Conservation (phyloP, 2,113 vertebrate species). For the Corythornis madagascariensis region DNA sequence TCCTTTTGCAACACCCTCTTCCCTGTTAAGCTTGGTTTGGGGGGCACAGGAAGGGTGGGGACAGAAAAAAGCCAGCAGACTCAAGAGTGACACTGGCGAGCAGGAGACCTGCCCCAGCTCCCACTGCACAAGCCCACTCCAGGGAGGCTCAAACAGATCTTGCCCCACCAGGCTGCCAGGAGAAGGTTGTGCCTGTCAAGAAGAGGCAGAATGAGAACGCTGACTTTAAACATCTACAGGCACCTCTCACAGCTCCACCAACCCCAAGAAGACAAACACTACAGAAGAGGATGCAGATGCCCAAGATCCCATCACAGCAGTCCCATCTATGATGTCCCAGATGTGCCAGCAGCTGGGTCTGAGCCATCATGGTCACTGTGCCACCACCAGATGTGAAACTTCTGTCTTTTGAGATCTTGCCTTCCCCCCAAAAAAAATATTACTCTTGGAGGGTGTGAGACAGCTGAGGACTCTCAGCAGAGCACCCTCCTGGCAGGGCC, state of each 20-base stretch:
- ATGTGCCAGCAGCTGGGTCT: background rate
- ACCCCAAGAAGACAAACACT: background rate
- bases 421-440: background rate
- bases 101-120: background rate
- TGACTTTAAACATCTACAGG: background rate
- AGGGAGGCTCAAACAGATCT: background rate
- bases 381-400: background rate
- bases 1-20: background rate
- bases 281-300: background rate
- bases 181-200: background rate
- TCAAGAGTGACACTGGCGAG: background rate
- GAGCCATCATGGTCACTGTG: background rate
- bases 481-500: fast-evolving
- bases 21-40: background rate
- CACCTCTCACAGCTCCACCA: background rate
- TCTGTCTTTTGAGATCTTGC: background rate
- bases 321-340: background rate
- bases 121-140: background rate
- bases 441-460: background rate
- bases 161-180: background rate
- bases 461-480: background rate
- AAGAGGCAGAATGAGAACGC: background rate
- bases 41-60: background rate
- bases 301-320: background rate
- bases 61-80: background rate